Evolutionary conservation across 2,113 vertebrate genomes (phyloP).

Genomic region (Atlantisia rogersi): DNA sequence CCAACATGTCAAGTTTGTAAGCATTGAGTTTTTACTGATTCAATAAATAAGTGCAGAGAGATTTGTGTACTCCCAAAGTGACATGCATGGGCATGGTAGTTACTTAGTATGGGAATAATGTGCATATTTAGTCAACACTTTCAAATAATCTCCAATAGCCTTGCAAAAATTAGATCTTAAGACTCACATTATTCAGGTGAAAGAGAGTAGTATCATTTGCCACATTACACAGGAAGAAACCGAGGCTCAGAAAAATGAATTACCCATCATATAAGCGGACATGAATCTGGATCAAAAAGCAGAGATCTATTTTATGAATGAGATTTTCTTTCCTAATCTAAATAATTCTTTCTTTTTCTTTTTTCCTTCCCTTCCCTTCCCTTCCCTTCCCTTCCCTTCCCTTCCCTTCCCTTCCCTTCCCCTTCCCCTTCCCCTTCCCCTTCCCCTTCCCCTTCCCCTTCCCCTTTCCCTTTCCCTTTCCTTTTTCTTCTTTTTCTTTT

Average conservation of each 20-base stretch:
- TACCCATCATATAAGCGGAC: no score
- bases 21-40: neutral
- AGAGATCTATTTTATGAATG: neutral
- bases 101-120: neutral
- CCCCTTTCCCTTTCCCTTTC: no score
- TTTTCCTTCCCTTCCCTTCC: no score
- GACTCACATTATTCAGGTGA: neutral
- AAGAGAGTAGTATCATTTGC: neutral
- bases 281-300: neutral
- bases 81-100: neutral
- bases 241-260: neutral
- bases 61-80: neutral
- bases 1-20: neutral
- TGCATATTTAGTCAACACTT: neutral
- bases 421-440: no score
- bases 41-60: neutral
- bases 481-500: no score
- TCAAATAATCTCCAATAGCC: neutral
- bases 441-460: no score
- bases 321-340: rapidly evolving
- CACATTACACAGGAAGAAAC: neutral
- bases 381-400: no score
- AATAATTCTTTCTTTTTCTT: no score
- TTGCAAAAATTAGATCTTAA: neutral
- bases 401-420: no score